Base-by-base conservation (phyloP, 2,797 vertebrate genomes). In the Enteromius trimaculatus region DNA sequence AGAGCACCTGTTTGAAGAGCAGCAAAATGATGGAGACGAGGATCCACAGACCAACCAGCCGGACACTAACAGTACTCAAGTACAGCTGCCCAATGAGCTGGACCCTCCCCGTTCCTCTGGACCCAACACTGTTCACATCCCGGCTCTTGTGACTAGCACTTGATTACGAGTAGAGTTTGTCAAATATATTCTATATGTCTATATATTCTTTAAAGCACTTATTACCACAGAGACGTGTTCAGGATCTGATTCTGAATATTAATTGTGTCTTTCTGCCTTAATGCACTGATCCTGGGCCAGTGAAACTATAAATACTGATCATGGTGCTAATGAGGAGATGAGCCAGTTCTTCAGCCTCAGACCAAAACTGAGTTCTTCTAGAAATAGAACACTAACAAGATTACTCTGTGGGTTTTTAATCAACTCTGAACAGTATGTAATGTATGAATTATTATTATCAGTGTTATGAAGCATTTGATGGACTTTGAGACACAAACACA, bases 11-110 rank as follows among this genome's bases (percentile, higher is more conserved):
- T 95, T 95, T 39, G 93, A 95, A 77, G 94, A 95, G 65, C 91
- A 94, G 17, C 94, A 90, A 77, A 91, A 89, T 77, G 93, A 90
- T 44, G 92, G 90, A 10, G 94, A 92, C 23, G 90, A 90, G 44
- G 89, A 89, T 58, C 89, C 94, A 6, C 87, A 86, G 78, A 90
- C 91, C 0, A 92, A 93, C n/a, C 94, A 91, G 60, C 92, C 92
- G 0, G 95, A 95, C 51, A 93, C 85, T 49, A 68, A 90, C 16
- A 53, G 91, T 80, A 90, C 94, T 34, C 93, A 93, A 0, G 91
- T 94, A 9, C 95, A 96, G 7, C 89, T 94, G 74, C 95, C 95
- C 92, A 97, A 95, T 90, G 94, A 95, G 92, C 91, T 94, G 44
- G 96, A 97, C 89, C 92, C 88, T 77, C 94, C 96, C 21, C 88